Percentiles rank a stretch among this genome's conserved stretches.
Evolutionary conservation across 2,113 vertebrate genomes (phyloP).

Genomic region (Alethe castanea): DNA sequence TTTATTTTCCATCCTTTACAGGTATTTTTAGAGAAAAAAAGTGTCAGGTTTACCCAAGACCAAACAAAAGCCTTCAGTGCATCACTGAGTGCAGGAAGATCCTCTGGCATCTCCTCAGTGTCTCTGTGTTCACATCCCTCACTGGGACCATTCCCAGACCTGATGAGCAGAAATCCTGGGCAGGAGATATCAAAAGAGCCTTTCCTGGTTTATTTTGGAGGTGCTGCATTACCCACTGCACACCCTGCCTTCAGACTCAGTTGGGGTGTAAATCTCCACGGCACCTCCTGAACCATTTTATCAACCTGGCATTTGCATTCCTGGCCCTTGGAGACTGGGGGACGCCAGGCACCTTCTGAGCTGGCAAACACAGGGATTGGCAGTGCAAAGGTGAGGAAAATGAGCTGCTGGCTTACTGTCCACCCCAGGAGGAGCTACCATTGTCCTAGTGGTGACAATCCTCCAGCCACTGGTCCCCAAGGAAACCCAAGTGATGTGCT

Average conservation of each 20-base stretch:
- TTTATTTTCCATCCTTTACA: neutral
- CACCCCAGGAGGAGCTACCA: neutral
- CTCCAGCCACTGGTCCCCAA: neutral
- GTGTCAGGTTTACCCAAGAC: neutral
- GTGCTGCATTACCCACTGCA: neutral
- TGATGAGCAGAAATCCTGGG: neutral
- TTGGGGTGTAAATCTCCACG: neutral
- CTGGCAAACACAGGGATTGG: neutral
- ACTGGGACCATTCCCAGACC: neutral
- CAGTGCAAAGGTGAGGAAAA: neutral
- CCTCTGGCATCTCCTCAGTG: neutral
- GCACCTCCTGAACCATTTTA: neutral
- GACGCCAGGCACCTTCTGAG: neutral
- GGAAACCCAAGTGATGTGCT: rapidly evolving
- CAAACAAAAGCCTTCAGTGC: neutral
- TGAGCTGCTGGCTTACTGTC: neutral
- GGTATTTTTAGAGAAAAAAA: neutral
- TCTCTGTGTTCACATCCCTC: neutral
- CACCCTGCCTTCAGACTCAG: neutral
- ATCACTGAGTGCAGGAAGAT: neutral
- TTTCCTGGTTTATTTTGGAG: neutral
- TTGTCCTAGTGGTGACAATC: neutral
- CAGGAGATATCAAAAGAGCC: neutral
- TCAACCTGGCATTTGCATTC: neutral
- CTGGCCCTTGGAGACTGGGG: neutral